A percentile compares a stretch with the other conserved stretches of the same genome.
These are phyloP conservation scores for Chrysopa pallens DNA, from an alignment of 1,140 invertebrate species.

Conservation along the genomic window DNA sequence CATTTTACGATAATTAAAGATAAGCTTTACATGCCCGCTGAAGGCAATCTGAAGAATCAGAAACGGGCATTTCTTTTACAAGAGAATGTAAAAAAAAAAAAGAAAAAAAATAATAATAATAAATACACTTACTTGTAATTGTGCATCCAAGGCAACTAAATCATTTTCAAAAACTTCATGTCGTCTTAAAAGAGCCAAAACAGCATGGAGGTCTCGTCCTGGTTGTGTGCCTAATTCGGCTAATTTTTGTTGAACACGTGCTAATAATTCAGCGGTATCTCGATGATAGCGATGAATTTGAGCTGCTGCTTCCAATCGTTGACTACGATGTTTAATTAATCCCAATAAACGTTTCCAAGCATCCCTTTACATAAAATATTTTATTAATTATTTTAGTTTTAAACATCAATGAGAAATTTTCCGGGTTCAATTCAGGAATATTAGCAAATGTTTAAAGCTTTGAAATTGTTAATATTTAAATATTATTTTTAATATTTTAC, in stretches of 20 bases:
- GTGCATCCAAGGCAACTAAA: conserved; percentile 80
- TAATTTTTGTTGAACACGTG: conserved; percentile 77
- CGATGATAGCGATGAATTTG: conserved; percentile 94
- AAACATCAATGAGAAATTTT: background rate
- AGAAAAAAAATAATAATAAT: background rate
- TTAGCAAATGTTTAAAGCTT: too few relatives aligned
- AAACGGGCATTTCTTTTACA: too few relatives aligned
- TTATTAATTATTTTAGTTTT: background rate
- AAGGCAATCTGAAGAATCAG: too few relatives aligned
- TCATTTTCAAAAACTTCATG: conserved; percentile 95
- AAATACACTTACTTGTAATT: conserved; percentile 46
- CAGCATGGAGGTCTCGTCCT: conserved; percentile 76
- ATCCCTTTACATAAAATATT: conserved; percentile 30
- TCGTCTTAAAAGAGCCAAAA: conserved; percentile 60
- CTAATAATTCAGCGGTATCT: conserved; percentile 83
- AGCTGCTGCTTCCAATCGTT: conserved; percentile 76
- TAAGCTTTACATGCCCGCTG: too few relatives aligned
- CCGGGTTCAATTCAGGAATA: too few relatives aligned
- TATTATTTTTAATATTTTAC: too few relatives aligned
- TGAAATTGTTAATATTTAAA: too few relatives aligned
- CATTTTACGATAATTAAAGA: too few relatives aligned
- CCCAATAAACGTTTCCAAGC: conserved; percentile 79
- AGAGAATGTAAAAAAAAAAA: background rate
- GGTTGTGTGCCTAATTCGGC: conserved; percentile 67
- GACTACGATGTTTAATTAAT: conserved; percentile 67